Base-by-base conservation (phyloP, 2,113 vertebrate genomes). In the Hystrix brachyura region DNA sequence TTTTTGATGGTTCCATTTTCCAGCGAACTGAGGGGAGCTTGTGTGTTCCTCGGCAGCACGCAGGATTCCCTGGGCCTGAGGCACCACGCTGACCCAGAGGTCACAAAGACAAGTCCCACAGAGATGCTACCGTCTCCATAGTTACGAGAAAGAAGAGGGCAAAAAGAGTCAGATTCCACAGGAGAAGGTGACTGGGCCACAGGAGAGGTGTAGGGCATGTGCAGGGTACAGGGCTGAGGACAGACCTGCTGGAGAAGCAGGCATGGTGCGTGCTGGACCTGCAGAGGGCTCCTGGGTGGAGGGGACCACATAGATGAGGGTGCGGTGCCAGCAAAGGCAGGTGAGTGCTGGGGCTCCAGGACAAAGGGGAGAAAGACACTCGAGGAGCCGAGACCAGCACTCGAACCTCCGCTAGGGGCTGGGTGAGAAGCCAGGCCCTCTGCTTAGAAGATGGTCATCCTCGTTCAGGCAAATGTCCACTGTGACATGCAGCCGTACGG, bases 261-360 rank as follows among this genome's bases (percentile, higher is more conserved):
- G 25, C 34, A 19, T 7, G 1, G 32, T 27, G 8, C 3, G 15
- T 11, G 3, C 34, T 43, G 9, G 64, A 7, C 8, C 89, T n/a
- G 67, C 23, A 15, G 57, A 43, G 43, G 51, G 29, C 29, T 18
- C 21, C 23, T 9, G 1, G 3, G 32, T 8, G 3, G 34, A 65
- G 32, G 4, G 29, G 19, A 2, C 53, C 19, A 18, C 27, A 59
- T 1, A n/a, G 17, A 29, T 9, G 13, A 55, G 10, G 14, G 4
- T 0, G 1, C 8, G 57, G 15, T 57, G n/a, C 38, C 57, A 32
- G 32, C 6, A 71, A 25, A 91, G 17, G 3, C 0, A 5, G 0
- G 6, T 3, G 3, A 51, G 74, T 78, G 14, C 46, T 38, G 17
- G 74, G 51, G 79, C 14, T 65, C 13, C 14, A 46, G 17, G 51